A percentile compares a stretch with the other conserved stretches of the same genome.
phyloP scores from a whole-genome alignment of 2,113 vertebrate species.

The human region DNA sequence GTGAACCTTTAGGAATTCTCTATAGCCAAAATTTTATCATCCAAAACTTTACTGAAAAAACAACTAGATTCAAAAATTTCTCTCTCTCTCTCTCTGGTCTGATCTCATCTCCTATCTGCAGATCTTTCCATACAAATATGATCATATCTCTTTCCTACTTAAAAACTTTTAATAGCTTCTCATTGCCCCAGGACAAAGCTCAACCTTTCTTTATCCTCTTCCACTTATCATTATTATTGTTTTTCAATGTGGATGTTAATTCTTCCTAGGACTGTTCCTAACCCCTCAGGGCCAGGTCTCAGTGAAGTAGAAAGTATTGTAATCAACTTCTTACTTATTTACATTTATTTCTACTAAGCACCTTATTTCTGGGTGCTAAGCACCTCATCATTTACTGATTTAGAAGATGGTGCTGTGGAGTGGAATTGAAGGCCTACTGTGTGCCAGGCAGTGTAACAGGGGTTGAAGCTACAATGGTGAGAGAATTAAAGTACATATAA shows the following conservation, averaged over 20 bases:
- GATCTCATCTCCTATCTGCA: background rate
- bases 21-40: background rate
- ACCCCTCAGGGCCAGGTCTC: background rate
- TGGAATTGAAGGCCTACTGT: background rate
- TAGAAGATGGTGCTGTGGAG: background rate
- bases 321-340: background rate
- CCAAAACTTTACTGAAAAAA: background rate
- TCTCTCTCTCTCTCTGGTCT: background rate
- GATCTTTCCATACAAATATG: background rate
- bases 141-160: background rate
- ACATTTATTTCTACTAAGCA: background rate
- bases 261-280: background rate
- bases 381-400: background rate
- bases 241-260: constrained; percentile 24
- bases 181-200: background rate
- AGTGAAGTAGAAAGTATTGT: constrained; percentile 27
- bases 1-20: background rate
- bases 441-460: background rate
- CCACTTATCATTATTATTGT: background rate
- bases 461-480: background rate
- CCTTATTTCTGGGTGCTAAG: background rate
- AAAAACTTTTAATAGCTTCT: background rate
- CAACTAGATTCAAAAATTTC: background rate
- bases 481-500: background rate
- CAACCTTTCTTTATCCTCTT: background rate